Conservation (phyloP, 2,113 vertebrate genomes). For the Sinocyclocheilus rhinocerous region DNA sequence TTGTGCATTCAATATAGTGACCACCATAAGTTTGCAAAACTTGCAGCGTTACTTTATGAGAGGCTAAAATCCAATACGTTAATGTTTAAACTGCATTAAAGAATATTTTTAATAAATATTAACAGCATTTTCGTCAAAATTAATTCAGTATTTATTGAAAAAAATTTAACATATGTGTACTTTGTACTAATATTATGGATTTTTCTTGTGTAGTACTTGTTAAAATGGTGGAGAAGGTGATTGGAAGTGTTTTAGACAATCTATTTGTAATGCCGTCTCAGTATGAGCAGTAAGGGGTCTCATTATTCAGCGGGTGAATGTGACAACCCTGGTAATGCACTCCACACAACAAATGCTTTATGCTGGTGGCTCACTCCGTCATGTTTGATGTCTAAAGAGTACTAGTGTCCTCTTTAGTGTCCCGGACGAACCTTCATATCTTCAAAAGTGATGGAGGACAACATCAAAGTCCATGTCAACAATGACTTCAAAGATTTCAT, state of each 20-base stretch:
- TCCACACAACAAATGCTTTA: slow-evolving; percentile 10
- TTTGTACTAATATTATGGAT: background rate
- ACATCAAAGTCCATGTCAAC: slow-evolving; percentile 59
- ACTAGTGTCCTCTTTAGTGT: background rate
- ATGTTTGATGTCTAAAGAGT: slow-evolving; percentile 55
- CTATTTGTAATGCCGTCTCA: slow-evolving; percentile 25
- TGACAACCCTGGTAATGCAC: slow-evolving; percentile 26
- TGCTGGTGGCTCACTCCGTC: slow-evolving; percentile 5
- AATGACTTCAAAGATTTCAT: slow-evolving; percentile 55
- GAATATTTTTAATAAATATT: background rate
- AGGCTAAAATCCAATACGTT: background rate
- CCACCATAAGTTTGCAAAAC: background rate
- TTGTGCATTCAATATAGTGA: slow-evolving; percentile 20
- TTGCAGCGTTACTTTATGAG: background rate
- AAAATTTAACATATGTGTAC: background rate
- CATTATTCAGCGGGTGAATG: slow-evolving; percentile 39
- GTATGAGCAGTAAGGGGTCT: slow-evolving; percentile 22
- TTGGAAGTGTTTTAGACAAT: background rate
- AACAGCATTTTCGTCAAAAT: background rate
- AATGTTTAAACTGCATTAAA: background rate
- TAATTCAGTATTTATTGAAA: background rate
- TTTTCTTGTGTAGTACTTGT: slow-evolving; percentile 3
- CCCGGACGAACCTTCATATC: slow-evolving; percentile 53
- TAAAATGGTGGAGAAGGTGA: background rate
- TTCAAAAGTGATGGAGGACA: slow-evolving; percentile 56